Base-by-base conservation (phyloP, 2,113 vertebrate genomes). In the Corydoras maculifer region DNA sequence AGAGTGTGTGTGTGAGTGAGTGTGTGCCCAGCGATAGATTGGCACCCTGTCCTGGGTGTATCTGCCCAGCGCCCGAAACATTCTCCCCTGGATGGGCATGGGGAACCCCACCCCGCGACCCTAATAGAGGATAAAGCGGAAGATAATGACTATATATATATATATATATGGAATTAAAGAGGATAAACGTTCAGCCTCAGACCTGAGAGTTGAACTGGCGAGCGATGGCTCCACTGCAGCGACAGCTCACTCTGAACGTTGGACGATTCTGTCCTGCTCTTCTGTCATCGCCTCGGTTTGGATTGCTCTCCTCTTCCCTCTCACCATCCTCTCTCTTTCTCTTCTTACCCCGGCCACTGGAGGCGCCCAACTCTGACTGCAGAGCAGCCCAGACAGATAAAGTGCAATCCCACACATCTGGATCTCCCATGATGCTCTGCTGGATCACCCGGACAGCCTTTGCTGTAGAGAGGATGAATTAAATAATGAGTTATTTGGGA, bases 241-340 rank as follows among this genome's bases (percentile, higher is more conserved):
- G 93, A 82, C 95, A 97, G 55, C 89, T 94, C 58, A 98, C 90
- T 82, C 96, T 88, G 77, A 98, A 98, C 3, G 11, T 74, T 14
- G 62, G 55, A 15, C 12, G 25, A 3, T 29, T 48, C 59, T 58
- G 18, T 31, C 12, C 18, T 18, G 35, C 35, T 43, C 35, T 0
- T 43, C 35, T 43, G 35, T 43, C 35, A 1, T 4, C 35, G 35
- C 35, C 35, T 43, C 35, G 35, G 35, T 43, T 43, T 2, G 35
- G 35, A 43, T 43, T 8, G 4, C 4, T 43, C 2, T 43, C 35
- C 35, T 43, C 35, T 2, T 43, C 35, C 4, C 73, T 71, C 62
- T 61, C 66, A 55, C 78, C 75, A 5, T 58, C 43, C 13, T 69
- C 53, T 29, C 65, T 77, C 68, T 62, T 83, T 60, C 50, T 35